phyloP scores from a whole-genome alignment of 30 jellyfish, hydroid and myxozoan species.

The Sanderia malayensis region DNA sequence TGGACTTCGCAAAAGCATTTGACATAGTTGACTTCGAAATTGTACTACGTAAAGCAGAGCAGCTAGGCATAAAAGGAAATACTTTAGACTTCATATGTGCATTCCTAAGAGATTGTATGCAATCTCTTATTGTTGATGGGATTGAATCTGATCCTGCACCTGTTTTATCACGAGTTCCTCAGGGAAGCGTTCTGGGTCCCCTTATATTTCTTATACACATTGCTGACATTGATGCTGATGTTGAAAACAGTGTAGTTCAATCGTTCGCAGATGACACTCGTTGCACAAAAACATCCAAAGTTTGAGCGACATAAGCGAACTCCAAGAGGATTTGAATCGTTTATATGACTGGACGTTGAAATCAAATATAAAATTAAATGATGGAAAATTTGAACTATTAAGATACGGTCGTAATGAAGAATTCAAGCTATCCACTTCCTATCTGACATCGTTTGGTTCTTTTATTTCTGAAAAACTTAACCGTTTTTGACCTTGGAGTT shows the following conservation, averaged over 20 bases:
- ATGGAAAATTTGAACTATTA: slow-evolving; percentile 14
- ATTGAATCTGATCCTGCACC: slow-evolving; percentile 13
- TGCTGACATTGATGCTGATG: slow-evolving; percentile 20
- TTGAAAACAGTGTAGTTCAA: not conserved
- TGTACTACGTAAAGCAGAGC: slow-evolving; percentile 9
- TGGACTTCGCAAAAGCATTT: slow-evolving; percentile 30
- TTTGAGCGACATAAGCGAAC: slow-evolving; percentile 2
- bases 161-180: slow-evolving; percentile 23
- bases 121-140: slow-evolving; percentile 12
- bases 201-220: slow-evolving; percentile 8
- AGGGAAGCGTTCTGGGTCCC: slow-evolving; percentile 19
- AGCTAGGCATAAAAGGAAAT: slow-evolving; percentile 17
- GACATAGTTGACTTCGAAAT: slow-evolving; percentile 16
- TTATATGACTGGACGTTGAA: slow-evolving; percentile 17
- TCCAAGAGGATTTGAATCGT: slow-evolving; percentile 8
- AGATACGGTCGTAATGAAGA: slow-evolving; percentile 4
- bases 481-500: not conserved
- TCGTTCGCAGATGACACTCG: slow-evolving; percentile 27
- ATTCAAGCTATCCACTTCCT: not conserved
- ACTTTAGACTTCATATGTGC: not conserved
- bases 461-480: not conserved
- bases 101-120: slow-evolving; percentile 9
- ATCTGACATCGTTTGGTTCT: slow-evolving; percentile 8
- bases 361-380: slow-evolving; percentile 1
- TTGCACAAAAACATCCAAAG: slow-evolving; percentile 20